These are phyloP conservation scores for Phocides pigmalion DNA, from an alignment of 1,140 invertebrate genomes.

Conservation along the genomic window DNA sequence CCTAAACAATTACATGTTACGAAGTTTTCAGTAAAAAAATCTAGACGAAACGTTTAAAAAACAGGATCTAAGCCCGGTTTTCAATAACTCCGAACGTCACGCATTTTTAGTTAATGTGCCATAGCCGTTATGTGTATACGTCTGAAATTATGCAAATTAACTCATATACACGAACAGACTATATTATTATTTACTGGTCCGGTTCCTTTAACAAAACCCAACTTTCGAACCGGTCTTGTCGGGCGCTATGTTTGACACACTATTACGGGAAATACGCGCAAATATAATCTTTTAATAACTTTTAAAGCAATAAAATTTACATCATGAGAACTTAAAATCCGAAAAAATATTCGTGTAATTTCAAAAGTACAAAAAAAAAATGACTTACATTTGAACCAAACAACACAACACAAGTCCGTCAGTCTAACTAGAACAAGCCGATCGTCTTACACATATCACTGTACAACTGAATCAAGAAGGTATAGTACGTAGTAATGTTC, in stretches of 20 bases:
- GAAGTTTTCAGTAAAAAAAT: too few species aligned
- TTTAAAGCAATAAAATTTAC: neutral
- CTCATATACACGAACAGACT: slow-evolving; percentile 8
- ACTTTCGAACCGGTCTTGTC: slow-evolving; percentile 68
- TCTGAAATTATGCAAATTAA: slow-evolving; percentile 25
- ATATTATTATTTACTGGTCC: slow-evolving; percentile 52
- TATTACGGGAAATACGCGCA: slow-evolving; percentile 8
- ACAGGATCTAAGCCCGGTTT: neutral
- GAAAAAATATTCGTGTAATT: neutral
- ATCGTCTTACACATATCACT: slow-evolving; percentile 40
- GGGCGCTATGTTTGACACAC: slow-evolving; percentile 33
- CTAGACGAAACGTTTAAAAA: too few species aligned
- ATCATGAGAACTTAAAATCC: slow-evolving; percentile 22
- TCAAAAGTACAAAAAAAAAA: slow-evolving; percentile 8
- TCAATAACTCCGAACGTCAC: neutral
- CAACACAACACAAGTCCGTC: slow-evolving; percentile 37
- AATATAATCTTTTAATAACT: slow-evolving; percentile 18
- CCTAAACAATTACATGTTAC: too few species aligned
- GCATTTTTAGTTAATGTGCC: slow-evolving; percentile 18
- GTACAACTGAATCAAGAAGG: slow-evolving; percentile 26
- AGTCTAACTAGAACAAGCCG: slow-evolving; percentile 22
- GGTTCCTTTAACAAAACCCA: slow-evolving; percentile 63
- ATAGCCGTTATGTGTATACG: slow-evolving; percentile 10
- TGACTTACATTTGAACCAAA: slow-evolving; percentile 34
- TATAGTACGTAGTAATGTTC: slow-evolving; percentile 43